Percentiles rank a stretch among this genome's conserved stretches.
These are phyloP conservation scores for Leiothrix lutea DNA, from an alignment of 2,113 vertebrate species.

Conservation along the genomic window DNA sequence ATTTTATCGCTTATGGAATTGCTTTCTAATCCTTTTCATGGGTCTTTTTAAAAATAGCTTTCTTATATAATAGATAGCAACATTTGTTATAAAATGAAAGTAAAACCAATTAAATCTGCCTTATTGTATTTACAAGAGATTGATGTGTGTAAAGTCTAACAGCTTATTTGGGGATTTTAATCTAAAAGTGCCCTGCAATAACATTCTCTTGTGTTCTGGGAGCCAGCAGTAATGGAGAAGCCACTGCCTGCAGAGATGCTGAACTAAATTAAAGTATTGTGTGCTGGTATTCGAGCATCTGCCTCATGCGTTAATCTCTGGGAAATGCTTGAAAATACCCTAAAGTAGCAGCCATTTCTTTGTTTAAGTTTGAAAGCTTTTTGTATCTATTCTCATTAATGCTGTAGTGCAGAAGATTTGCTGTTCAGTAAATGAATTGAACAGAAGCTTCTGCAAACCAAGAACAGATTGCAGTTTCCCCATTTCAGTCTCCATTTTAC, in stretches of 20 bases:
- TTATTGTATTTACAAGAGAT: conserved; percentile 42
- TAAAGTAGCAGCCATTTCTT: conserved; percentile 49
- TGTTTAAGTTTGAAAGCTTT: conserved; percentile 61
- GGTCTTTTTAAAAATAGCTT: neutral
- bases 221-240: conserved; percentile 21
- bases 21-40: conserved; percentile 25
- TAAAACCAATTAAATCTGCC: conserved; percentile 45
- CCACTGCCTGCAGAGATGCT: conserved; percentile 59
- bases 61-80: conserved; percentile 21
- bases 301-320: conserved; percentile 29
- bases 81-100: conserved; percentile 44
- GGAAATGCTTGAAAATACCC: conserved; percentile 46
- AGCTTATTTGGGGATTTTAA: conserved; percentile 47
- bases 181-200: conserved; percentile 42
- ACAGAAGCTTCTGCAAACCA: conserved; percentile 38
- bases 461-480: conserved; percentile 40
- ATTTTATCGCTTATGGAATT: neutral
- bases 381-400: conserved; percentile 52
- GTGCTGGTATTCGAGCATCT: conserved; percentile 36
- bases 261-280: conserved; percentile 58
- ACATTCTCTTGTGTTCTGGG: conserved; percentile 27
- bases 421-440: conserved; percentile 41
- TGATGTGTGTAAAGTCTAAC: conserved; percentile 44
- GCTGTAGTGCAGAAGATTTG: neutral
- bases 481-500: conserved; percentile 1